A percentile compares a stretch with the other conserved stretches of the same genome.
These are phyloP conservation scores for Plodia interpunctella DNA, from an alignment of 1,140 invertebrate genomes.

Conservation along the genomic window DNA sequence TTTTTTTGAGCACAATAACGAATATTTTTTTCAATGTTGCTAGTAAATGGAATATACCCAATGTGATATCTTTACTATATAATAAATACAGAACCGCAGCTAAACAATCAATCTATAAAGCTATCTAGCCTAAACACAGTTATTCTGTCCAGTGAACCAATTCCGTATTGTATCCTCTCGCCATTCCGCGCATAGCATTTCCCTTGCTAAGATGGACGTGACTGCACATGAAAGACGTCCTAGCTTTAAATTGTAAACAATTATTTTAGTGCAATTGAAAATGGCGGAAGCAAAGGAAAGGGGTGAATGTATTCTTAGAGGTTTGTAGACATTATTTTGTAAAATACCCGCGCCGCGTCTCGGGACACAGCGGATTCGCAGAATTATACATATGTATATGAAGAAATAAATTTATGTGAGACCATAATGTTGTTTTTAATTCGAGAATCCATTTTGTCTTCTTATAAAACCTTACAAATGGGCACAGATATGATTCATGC, in stretches of 20 bases:
- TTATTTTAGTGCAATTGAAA: conserved; percentile 57
- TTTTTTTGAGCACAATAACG: no score
- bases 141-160: background rate
- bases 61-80: background rate
- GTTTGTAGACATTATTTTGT: conserved; percentile 71
- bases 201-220: conserved; percentile 34
- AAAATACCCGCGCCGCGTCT: conserved; percentile 68
- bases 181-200: conserved; percentile 43
- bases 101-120: background rate
- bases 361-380: conserved; percentile 72
- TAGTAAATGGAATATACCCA: background rate
- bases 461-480: no score
- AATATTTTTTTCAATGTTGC: no score
- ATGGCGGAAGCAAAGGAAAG: conserved; percentile 45
- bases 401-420: conserved; percentile 76
- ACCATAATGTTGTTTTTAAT: conserved; percentile 41
- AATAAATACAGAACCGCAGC: background rate
- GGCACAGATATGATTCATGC: no score
- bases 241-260: conserved; percentile 29
- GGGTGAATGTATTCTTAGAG: conserved; percentile 57
- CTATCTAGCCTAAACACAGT: background rate
- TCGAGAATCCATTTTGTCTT: conserved; percentile 19
- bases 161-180: conserved; percentile 19
- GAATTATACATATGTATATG: conserved; percentile 76
- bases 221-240: conserved; percentile 13